Conservation (phyloP, 2,888 invertebrate genomes). For the Lacanobia oleracea region DNA sequence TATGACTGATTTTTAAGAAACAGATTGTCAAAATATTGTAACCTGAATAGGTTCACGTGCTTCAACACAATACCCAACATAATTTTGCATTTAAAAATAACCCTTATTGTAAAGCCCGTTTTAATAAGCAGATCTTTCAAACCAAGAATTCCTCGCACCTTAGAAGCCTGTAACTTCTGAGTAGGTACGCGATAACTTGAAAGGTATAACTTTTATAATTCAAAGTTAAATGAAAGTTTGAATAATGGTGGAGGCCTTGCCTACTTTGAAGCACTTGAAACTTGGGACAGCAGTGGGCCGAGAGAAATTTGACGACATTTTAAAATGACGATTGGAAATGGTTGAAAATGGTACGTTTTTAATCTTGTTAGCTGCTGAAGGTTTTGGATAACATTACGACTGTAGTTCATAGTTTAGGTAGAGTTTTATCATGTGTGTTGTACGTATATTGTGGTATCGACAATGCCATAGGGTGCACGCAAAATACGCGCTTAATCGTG, state of each 20-base stretch:
- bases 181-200: conserved; percentile 63
- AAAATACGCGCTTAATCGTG: too few species aligned
- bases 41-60: too few species aligned
- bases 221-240: conserved; percentile 65
- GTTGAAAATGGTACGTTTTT: background rate
- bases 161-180: conserved; percentile 46
- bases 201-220: conserved; percentile 73
- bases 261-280: conserved; percentile 45
- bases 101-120: too few species aligned
- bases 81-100: too few species aligned
- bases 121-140: background rate
- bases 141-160: conserved; percentile 61
- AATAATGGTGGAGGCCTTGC: conserved; percentile 45
- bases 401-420: too few species aligned
- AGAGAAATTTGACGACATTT: conserved; percentile 39
- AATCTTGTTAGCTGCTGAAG: background rate
- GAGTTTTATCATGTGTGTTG: too few species aligned
- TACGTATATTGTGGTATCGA: too few species aligned
- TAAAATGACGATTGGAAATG: conserved; percentile 12
- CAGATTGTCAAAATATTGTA: too few species aligned
- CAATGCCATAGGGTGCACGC: too few species aligned
- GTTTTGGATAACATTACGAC: too few species aligned
- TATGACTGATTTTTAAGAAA: too few species aligned
- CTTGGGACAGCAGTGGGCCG: conserved; percentile 26
- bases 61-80: too few species aligned